phyloP scores from a whole-genome alignment of 2,113 vertebrate species.

The Psephotus haematonotus region DNA sequence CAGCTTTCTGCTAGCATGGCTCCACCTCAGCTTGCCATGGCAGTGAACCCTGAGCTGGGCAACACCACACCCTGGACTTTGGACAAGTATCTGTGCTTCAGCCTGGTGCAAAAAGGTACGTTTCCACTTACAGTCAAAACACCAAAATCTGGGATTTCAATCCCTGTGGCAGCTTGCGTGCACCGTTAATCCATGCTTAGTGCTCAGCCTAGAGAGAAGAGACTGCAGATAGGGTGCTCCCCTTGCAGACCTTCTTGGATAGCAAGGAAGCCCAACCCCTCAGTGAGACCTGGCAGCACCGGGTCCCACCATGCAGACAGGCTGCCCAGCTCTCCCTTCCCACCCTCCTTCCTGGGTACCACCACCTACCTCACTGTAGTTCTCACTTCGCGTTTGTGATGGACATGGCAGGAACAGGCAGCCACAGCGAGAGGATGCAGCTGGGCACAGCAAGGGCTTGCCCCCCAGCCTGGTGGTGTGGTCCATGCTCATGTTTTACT shows the following conservation, averaged over 20 bases:
- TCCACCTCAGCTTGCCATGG: neutral
- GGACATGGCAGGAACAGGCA: neutral
- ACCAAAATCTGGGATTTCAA: neutral
- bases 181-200: accelerated
- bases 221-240: neutral
- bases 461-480: neutral
- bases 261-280: neutral
- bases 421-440: accelerated
- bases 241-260: neutral
- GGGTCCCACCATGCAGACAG: neutral
- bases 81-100: neutral
- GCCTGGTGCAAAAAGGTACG: neutral
- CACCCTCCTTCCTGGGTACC: neutral
- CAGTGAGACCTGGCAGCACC: neutral
- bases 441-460: accelerated
- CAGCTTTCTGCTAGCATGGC: neutral
- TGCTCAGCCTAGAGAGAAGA: neutral
- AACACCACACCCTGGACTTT: neutral
- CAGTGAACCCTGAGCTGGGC: neutral
- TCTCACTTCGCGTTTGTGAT: neutral
- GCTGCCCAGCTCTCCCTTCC: neutral
- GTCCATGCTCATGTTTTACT: neutral
- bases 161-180: neutral
- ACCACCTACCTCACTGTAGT: neutral
- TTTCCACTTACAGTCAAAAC: neutral